Evolutionary conservation across 1,140 invertebrate species (phyloP).

Genomic region (Diorhabda sublineata): DNA sequence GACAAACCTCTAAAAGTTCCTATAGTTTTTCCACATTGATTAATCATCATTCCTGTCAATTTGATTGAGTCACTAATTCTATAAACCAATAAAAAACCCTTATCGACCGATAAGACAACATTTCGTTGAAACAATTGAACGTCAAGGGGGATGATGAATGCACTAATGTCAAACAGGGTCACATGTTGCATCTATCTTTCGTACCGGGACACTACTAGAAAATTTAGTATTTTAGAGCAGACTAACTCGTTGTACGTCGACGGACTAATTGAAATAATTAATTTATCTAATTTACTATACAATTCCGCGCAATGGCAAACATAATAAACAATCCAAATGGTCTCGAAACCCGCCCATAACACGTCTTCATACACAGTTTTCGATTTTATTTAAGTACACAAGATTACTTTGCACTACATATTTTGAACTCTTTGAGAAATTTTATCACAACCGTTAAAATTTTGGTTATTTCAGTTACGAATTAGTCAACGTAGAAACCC

Average conservation of each 20-base stretch:
- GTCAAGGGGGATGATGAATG: conserved; percentile 19
- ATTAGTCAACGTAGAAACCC: conserved; percentile 22
- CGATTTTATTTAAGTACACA: conserved; percentile 7
- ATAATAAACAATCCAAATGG: conserved; percentile 32
- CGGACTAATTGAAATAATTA: conserved; percentile 34
- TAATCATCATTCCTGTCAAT: neutral
- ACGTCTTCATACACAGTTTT: conserved; percentile 3
- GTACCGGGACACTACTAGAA: conserved; percentile 12
- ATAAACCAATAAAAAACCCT: neutral
- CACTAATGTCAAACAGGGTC: conserved; percentile 56
- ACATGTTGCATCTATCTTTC: conserved; percentile 52
- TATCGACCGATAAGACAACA: neutral
- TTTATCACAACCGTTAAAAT: conserved; percentile 22
- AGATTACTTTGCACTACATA: conserved; percentile 16
- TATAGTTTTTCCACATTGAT: neutral
- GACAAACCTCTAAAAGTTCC: neutral
- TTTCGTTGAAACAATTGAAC: conserved; percentile 8
- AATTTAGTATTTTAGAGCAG: conserved; percentile 4
- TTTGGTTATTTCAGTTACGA: conserved; percentile 22
- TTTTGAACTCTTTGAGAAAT: conserved; percentile 10
- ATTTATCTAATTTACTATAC: conserved; percentile 20
- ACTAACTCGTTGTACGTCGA: conserved; percentile 25
- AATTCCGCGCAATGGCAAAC: conserved; percentile 10
- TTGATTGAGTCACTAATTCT: neutral
- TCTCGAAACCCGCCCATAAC: conserved; percentile 33